Evolutionary conservation across 2,113 vertebrate species (phyloP).

Genomic region (Ophiodon elongatus): DNA sequence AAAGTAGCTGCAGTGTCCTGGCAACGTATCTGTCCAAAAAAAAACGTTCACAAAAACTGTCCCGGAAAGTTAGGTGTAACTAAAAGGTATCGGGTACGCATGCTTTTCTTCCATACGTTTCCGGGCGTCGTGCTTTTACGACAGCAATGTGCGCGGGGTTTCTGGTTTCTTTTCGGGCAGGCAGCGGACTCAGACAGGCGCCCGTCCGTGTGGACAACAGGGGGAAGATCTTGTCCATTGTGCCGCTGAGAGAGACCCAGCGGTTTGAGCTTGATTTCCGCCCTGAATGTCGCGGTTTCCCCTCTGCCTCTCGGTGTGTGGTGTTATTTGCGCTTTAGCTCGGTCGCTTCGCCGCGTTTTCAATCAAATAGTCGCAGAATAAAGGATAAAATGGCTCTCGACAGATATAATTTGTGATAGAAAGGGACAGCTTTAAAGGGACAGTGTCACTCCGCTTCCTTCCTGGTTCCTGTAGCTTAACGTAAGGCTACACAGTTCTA

Average conservation of each 20-base stretch:
- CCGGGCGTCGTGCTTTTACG: conserved; percentile 12
- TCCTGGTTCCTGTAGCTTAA: conserved; percentile 60
- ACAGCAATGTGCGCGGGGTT: conserved; percentile 6
- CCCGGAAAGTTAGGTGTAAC: conserved; percentile 80
- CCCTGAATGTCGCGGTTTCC: neutral
- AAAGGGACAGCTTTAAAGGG: conserved; percentile 82
- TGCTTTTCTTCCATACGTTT: conserved; percentile 62
- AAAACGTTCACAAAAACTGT: conserved; percentile 69
- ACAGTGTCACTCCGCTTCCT: conserved; percentile 72
- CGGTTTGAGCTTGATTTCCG: conserved; percentile 5
- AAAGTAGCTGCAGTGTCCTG: conserved; percentile 82
- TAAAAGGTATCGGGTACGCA: conserved; percentile 82
- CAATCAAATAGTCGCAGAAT: conserved; percentile 13
- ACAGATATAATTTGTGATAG: conserved; percentile 60
- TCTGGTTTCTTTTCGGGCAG: conserved; percentile 47
- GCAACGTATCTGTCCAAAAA: conserved; percentile 66
- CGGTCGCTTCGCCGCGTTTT: neutral
- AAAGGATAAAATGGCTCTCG: conserved; percentile 61
- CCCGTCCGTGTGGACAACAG: conserved; percentile 78
- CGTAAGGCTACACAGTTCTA: neutral
- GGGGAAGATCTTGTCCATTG: conserved; percentile 82
- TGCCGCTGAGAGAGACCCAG: conserved; percentile 62
- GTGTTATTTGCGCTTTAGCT: neutral
- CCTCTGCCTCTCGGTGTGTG: neutral
- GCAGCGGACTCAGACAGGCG: conserved; percentile 64